Percentiles rank a stretch among this genome's conserved stretches.
phyloP scores from a whole-genome alignment of 2,113 vertebrate genomes.

The Megaceryle torquata region DNA sequence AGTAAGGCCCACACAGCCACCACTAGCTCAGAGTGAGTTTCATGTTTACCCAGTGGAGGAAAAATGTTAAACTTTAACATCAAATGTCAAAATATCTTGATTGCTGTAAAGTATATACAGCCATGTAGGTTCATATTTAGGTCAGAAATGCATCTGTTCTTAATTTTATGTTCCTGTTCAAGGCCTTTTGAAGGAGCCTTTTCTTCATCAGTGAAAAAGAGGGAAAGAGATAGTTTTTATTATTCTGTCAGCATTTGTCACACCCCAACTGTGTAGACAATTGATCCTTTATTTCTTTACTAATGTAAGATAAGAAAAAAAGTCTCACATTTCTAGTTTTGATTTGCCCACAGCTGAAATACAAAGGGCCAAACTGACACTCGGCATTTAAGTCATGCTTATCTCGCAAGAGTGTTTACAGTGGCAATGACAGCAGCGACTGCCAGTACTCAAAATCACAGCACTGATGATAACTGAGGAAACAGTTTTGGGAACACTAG shows the following conservation, averaged over 20 bases:
- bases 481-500: slow-evolving; percentile 27
- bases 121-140: background rate
- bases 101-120: background rate
- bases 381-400: slow-evolving; percentile 52
- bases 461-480: background rate
- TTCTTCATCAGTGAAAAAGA: background rate
- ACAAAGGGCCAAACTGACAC: slow-evolving; percentile 14
- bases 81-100: background rate
- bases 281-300: slow-evolving; percentile 1
- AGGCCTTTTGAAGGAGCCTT: background rate
- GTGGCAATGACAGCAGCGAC: background rate
- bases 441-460: slow-evolving; percentile 18
- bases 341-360: slow-evolving; percentile 27
- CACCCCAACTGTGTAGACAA: background rate
- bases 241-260: background rate
- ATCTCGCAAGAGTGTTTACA: background rate
- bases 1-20: background rate
- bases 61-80: slow-evolving; percentile 21
- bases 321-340: slow-evolving; percentile 5
- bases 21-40: background rate
- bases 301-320: slow-evolving; percentile 1
- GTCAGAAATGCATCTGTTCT: background rate
- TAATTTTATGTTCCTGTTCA: background rate
- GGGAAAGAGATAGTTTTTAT: background rate
- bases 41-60: background rate